A percentile compares a stretch with the other conserved stretches of the same genome.
Evolutionary conservation across 2,888 invertebrate genomes (phyloP).

Genomic region (Folsomia manolachei): DNA sequence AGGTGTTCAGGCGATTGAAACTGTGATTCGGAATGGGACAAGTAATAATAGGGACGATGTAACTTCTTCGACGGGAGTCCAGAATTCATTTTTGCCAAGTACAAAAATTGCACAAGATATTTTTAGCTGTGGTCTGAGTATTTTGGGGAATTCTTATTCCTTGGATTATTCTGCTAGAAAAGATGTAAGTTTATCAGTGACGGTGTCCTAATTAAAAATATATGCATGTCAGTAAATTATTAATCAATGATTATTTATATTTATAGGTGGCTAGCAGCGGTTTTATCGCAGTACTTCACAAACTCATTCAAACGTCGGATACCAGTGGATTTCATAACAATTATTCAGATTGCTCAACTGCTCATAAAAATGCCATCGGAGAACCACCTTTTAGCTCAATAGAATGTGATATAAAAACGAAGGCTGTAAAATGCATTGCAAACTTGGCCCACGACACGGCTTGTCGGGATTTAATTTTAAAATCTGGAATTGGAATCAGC

Average conservation of each 20-base stretch:
- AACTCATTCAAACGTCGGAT: constrained; percentile 20
- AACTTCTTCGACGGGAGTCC: neutral
- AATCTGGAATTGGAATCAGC: constrained; percentile 28
- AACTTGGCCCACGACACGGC: constrained; percentile 36
- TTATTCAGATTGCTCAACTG: neutral
- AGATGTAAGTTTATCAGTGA: too few species aligned
- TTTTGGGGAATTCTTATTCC: constrained; percentile 36
- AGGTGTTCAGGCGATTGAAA: constrained; percentile 27
- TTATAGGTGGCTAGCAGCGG: constrained; percentile 29
- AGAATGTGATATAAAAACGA: constrained; percentile 22
- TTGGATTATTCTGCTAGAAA: constrained; percentile 32
- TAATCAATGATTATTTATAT: constrained; percentile 9
- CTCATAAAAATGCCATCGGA: neutral
- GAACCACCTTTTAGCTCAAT: neutral
- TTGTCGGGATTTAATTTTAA: constrained; percentile 28
- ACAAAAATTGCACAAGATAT: constrained; percentile 21
- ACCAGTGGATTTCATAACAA: neutral
- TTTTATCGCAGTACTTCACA: constrained; percentile 29
- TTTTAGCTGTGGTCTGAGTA: constrained; percentile 20
- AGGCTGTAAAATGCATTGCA: constrained; percentile 37
- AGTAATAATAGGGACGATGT: neutral
- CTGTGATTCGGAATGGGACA: constrained; percentile 16
- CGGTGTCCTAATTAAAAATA: too few species aligned
- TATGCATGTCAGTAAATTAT: too few species aligned
- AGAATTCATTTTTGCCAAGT: neutral